phyloP scores from a whole-genome alignment of 2,888 invertebrate species.

The Conistra vaccinii region DNA sequence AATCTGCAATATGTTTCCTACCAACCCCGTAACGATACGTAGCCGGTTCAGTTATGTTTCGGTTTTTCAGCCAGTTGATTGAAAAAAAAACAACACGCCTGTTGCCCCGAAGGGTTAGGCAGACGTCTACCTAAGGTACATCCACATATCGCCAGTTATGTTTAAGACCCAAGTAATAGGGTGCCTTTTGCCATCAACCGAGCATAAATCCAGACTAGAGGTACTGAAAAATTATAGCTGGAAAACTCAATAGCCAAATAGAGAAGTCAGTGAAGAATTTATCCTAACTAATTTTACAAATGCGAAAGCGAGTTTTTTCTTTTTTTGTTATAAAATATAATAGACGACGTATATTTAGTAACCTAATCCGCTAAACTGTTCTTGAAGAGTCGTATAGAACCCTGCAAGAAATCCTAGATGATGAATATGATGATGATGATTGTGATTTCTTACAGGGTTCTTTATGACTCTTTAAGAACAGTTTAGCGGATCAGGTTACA shows the following conservation, averaged over 20 bases:
- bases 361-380: too few species aligned
- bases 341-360: too few species aligned
- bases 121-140: neutral
- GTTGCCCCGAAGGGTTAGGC: neutral
- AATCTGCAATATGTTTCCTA: neutral
- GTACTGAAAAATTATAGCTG: neutral
- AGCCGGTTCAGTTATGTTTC: neutral
- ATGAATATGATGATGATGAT: too few species aligned
- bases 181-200: neutral
- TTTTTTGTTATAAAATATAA: too few species aligned
- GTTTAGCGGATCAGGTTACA: too few species aligned
- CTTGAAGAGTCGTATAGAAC: too few species aligned
- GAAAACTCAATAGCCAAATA: neutral
- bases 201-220: neutral
- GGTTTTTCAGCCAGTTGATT: neutral
- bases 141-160: neutral
- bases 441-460: too few species aligned
- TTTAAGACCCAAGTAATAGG: neutral
- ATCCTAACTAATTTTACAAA: too few species aligned
- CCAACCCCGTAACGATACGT: conserved; percentile 3
- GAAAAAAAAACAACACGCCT: neutral
- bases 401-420: too few species aligned
- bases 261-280: neutral
- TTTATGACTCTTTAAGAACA: too few species aligned
- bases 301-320: too few species aligned